phyloP scores from a whole-genome alignment of 2,888 invertebrate genomes.

The Nasonia oneida region DNA sequence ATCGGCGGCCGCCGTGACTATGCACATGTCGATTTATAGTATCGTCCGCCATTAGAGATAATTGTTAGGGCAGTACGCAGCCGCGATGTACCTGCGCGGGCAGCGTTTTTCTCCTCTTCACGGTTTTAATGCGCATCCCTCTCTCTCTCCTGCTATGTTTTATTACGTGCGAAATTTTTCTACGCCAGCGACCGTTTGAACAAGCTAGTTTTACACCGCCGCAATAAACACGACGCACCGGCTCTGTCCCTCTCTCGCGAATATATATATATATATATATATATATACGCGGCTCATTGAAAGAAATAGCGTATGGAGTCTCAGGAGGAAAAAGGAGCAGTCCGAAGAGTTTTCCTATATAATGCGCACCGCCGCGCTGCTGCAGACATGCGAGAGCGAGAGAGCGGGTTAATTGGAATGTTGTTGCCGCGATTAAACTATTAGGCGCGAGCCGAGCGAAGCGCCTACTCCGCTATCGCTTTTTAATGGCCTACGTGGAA shows the following conservation, averaged over 20 bases:
- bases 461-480: conserved; percentile 43
- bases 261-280: neutral
- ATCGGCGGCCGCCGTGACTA: conserved; percentile 65
- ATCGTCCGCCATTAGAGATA: conserved; percentile 77
- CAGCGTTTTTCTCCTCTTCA: conserved; percentile 51
- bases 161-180: conserved; percentile 77
- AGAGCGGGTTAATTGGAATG: conserved; percentile 72
- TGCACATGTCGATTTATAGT: conserved; percentile 77
- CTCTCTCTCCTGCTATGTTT: conserved; percentile 65
- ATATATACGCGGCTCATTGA: neutral
- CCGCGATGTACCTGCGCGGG: neutral
- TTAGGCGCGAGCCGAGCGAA: conserved; percentile 63
- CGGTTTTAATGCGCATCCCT: conserved; percentile 53
- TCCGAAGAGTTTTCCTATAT: neutral
- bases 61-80: conserved; percentile 74
- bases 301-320: neutral
- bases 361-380: neutral
- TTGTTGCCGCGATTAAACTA: conserved; percentile 74
- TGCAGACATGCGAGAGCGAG: neutral
- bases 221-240: conserved; percentile 66
- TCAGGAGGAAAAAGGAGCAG: neutral
- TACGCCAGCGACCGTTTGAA: conserved; percentile 65
- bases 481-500: conserved; percentile 60
- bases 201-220: conserved; percentile 69
- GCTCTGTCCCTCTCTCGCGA: conserved; percentile 15